Base-by-base conservation (phyloP, 35 echinoderm and acorn worm species). In the Apostichopus parvimensis region DNA sequence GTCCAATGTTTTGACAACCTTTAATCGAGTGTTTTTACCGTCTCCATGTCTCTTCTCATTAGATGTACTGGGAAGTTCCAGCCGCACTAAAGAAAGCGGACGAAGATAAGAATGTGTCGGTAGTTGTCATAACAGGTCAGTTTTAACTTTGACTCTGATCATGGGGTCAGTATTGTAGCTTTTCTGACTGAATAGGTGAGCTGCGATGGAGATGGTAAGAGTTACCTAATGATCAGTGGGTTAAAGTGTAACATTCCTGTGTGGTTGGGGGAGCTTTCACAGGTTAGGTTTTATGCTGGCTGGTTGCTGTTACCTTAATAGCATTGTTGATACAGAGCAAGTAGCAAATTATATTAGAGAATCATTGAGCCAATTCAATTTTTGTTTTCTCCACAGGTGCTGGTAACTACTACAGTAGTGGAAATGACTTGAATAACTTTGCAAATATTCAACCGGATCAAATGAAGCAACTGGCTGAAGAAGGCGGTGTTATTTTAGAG, bases 361-460 rank as follows among this genome's bases (percentile, higher is more conserved):
- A 28, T 28, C 26, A 28, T 28, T 28, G 26, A 28, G 26, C 26
- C 4, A 6, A 4, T 68, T 68, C 6, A 14, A 14, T 28, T 56
- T 55, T 53, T 9, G 1, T 17, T 91, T 75, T 54, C 72, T 15
- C 58, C 77, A 1, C 60, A 98, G 96, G 96, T 79, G 86, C 92
- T 86, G 96, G 96, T 82, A 94, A 98, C 78, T 98, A 86, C 82
- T 98, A 98, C 87, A 91, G 92, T 64, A 94, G 92, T 78, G 96
- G 96, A 11, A 98, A 98, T 88, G 96, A 98, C 79, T 90, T 98
- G 12, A 95, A 93, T 66, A 98, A 98, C 81, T 98, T 98, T 26
- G 78, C 77, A 8, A 12, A 6, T n/a, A 75, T 90, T 64, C 28
- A 76, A 21, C 73, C 78, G 10, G 87, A 90, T 68, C 70, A 79